These are phyloP conservation scores for Drosophila chauvacae DNA, from an alignment of 1,140 invertebrate species.

Conservation along the genomic window DNA sequence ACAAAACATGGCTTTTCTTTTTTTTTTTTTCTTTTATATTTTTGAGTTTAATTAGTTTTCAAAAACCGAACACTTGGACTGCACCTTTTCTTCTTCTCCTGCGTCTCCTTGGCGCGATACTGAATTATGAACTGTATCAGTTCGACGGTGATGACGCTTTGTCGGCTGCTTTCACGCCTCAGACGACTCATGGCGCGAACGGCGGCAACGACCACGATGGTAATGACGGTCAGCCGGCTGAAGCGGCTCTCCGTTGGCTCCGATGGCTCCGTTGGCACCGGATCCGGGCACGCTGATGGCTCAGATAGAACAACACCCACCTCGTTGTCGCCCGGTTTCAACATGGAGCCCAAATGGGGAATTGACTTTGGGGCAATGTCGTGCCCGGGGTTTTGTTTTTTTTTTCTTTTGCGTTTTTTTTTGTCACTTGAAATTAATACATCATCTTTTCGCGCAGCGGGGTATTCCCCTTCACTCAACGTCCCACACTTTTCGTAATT, in stretches of 20 bases:
- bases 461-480: slow-evolving; percentile 10
- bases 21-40: neutral
- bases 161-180: slow-evolving; percentile 79
- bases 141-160: slow-evolving; percentile 83
- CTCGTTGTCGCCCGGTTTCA: slow-evolving; percentile 26
- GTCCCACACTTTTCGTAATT: slow-evolving; percentile 60
- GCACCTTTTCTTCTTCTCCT: slow-evolving; percentile 84
- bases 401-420: neutral
- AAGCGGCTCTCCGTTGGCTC: slow-evolving; percentile 39
- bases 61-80: slow-evolving; percentile 7
- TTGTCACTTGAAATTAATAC: slow-evolving; percentile 59
- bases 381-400: slow-evolving; percentile 15
- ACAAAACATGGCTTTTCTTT: slow-evolving; percentile 60
- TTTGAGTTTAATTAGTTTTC: neutral
- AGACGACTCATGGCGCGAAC: slow-evolving; percentile 78
- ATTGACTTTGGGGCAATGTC: slow-evolving; percentile 79
- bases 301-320: slow-evolving; percentile 29
- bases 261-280: slow-evolving; percentile 23
- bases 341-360: slow-evolving; percentile 56
- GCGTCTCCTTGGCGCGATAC: slow-evolving; percentile 82
- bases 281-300: slow-evolving; percentile 9
- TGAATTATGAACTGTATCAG: slow-evolving; percentile 84
- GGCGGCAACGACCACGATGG: slow-evolving; percentile 61
- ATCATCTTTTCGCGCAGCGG: slow-evolving; percentile 27
- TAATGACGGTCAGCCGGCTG: slow-evolving; percentile 64